Evolutionary conservation across 1,140 invertebrate species (phyloP).

Genomic region (Microplitis demolitor): DNA sequence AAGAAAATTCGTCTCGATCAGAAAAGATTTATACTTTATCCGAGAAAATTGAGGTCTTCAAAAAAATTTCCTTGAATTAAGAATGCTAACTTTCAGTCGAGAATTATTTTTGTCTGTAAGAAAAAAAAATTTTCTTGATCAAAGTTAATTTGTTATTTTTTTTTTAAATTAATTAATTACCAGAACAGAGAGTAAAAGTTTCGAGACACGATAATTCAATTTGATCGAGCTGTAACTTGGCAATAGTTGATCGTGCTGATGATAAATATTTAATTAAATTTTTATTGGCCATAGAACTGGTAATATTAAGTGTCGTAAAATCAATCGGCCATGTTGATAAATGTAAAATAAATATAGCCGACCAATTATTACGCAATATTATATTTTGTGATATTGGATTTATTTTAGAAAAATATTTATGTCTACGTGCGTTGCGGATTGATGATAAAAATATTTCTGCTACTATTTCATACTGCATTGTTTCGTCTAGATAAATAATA

Average conservation of each 20-base stretch:
- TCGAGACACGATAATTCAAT: conserved; percentile 68
- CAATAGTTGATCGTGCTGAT: conserved; percentile 45
- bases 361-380: conserved; percentile 65
- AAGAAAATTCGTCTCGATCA: too few relatives aligned
- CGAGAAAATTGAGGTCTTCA: background rate
- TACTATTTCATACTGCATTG: conserved; percentile 59
- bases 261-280: conserved; percentile 36
- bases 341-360: conserved; percentile 64
- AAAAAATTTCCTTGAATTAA: background rate
- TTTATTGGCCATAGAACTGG: conserved; percentile 10
- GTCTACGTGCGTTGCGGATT: conserved; percentile 62
- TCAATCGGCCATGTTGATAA: conserved; percentile 68
- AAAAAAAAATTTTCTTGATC: background rate
- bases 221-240: conserved; percentile 61
- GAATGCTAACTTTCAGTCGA: too few relatives aligned
- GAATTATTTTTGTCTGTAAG: too few relatives aligned
- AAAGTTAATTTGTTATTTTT: background rate
- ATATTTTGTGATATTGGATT: conserved; percentile 60
- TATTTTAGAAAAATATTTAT: conserved; percentile 61
- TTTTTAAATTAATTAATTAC: conserved; percentile 53
- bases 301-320: conserved; percentile 47
- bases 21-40: too few relatives aligned
- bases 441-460: conserved; percentile 65
- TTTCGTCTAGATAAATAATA: conserved; percentile 33
- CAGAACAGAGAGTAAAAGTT: conserved; percentile 68